Evolutionary conservation across 2,113 vertebrate genomes (phyloP).

Genomic region (Bucco capensis): DNA sequence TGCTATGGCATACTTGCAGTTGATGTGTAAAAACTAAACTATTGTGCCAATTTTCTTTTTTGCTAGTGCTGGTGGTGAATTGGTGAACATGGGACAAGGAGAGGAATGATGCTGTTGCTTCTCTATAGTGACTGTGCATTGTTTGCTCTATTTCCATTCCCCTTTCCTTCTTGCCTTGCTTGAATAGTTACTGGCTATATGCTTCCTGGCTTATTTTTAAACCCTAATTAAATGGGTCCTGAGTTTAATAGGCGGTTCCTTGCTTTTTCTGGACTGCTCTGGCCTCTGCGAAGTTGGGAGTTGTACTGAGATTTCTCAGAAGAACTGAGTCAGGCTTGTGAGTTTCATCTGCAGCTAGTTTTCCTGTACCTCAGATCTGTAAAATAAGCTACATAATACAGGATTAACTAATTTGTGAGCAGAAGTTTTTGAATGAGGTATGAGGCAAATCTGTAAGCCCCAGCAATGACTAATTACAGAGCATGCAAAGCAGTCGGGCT

Average conservation of each 20-base stretch:
- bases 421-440: neutral
- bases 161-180: neutral
- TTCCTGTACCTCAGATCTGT: neutral
- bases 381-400: neutral
- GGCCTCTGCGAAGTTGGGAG: neutral
- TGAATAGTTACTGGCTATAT: neutral
- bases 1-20: neutral
- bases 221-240: neutral
- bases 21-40: neutral
- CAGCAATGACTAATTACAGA: neutral
- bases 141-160: neutral
- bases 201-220: neutral
- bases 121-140: neutral
- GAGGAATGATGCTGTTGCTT: neutral
- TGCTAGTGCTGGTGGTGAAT: neutral
- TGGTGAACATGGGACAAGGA: neutral
- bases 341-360: neutral
- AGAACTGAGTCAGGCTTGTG: neutral
- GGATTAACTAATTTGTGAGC: neutral
- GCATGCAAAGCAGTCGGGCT: neutral
- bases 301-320: neutral
- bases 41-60: neutral
- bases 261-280: neutral
- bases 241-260: neutral
- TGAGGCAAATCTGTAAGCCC: neutral